Conservation (phyloP, 2,888 invertebrate genomes). For the Parnassius glacialis region DNA sequence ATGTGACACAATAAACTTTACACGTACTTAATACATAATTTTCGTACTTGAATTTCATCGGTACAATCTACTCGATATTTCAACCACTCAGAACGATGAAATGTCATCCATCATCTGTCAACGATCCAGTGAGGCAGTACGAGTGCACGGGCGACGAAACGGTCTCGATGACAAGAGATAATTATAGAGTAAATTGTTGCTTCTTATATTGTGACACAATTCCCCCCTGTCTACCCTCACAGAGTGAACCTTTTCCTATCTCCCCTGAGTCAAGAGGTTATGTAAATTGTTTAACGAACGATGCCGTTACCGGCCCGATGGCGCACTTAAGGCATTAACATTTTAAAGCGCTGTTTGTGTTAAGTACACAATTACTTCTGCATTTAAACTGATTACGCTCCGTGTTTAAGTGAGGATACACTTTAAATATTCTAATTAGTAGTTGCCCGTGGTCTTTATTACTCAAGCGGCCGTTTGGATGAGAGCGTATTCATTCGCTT, state of each 20-base stretch:
- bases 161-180: constrained; percentile 25
- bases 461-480: constrained; percentile 19
- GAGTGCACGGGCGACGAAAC: constrained; percentile 20
- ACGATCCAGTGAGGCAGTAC: constrained; percentile 13
- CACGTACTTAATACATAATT: background rate
- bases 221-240: constrained; percentile 19
- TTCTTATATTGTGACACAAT: constrained; percentile 30
- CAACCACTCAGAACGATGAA: constrained; percentile 17
- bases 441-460: constrained; percentile 32
- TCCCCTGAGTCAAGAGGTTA: constrained; percentile 49
- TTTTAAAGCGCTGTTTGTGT: constrained; percentile 69
- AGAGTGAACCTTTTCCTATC: constrained; percentile 21
- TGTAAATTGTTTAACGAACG: constrained; percentile 72
- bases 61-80: constrained; percentile 17
- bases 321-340: constrained; percentile 69
- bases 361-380: constrained; percentile 69
- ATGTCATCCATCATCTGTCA: constrained; percentile 27
- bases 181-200: constrained; percentile 36
- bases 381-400: constrained; percentile 65
- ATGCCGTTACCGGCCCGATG: constrained; percentile 55
- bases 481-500: constrained; percentile 19
- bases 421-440: constrained; percentile 61
- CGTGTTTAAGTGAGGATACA: constrained; percentile 41
- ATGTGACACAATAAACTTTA: background rate
- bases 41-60: constrained; percentile 10